phyloP scores from a whole-genome alignment of 2,113 vertebrate genomes.

The Phrynosoma blainvillii region DNA sequence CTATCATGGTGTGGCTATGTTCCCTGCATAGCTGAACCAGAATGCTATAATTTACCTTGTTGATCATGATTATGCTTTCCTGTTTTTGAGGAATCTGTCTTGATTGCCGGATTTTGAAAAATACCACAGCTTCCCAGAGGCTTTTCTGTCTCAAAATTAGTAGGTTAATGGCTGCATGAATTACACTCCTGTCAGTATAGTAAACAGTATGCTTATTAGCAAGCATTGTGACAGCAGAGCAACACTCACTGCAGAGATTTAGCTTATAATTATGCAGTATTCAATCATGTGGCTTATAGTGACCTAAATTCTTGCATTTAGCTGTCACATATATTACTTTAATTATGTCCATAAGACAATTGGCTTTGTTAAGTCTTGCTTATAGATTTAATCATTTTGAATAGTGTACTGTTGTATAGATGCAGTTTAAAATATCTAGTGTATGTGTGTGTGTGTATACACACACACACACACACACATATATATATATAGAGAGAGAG shows the following conservation, averaged over 20 bases:
- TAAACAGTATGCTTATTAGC: conserved; percentile 27
- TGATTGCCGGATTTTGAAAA: conserved; percentile 55
- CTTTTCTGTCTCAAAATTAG: conserved; percentile 18
- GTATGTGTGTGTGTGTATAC: background rate
- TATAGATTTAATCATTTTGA: conserved; percentile 14
- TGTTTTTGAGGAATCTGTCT: conserved; percentile 34
- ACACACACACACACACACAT: too few species aligned
- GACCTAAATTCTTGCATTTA: conserved; percentile 30
- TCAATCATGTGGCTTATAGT: conserved; percentile 18
- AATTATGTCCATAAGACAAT: conserved; percentile 20
- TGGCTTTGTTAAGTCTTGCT: conserved; percentile 20
- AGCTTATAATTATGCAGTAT: background rate
- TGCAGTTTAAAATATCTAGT: background rate
- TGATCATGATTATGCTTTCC: conserved; percentile 30
- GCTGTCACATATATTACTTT: background rate
- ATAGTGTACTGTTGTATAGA: conserved; percentile 6
- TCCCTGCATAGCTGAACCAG: background rate
- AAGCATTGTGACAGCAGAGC: conserved; percentile 4
- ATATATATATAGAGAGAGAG: background rate
- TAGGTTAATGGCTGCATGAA: conserved; percentile 42
- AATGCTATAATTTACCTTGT: conserved; percentile 14
- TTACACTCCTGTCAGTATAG: conserved; percentile 35
- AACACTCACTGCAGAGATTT: background rate
- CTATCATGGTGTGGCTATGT: background rate
- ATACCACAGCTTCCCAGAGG: conserved; percentile 12